Evolutionary conservation across 1,140 invertebrate genomes (phyloP), one percentile per base, ranked within the genome.

Genomic region (Ceratitis capitata): DNA sequence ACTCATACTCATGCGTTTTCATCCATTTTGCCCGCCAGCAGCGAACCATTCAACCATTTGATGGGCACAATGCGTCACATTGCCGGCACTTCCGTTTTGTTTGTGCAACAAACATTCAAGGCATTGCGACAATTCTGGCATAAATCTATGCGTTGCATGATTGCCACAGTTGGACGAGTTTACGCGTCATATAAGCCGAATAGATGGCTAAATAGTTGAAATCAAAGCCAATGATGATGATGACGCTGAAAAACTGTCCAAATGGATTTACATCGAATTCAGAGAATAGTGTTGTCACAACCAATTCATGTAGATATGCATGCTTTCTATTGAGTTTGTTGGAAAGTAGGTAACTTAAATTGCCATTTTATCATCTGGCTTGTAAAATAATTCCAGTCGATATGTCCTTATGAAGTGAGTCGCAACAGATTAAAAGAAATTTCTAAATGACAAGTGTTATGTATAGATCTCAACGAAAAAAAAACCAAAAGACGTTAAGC

Each of bases 291-390:
- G n/a, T n/a, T n/a, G n/a, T n/a, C n/a, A 56, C 51, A 56, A 56
- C 19, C 51, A n/a, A 56, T n/a, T n/a, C 5, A n/a, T 53, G 10
- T 3, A 23, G 6, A 56, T 23, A 56, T 9, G 0, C 23, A 23
- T 56, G n/a, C n/a, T n/a, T n/a, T 45, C 45, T 26, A 10, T 14
- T 61, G n/a, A n/a, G 26, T 84, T 56, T 45, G 32, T 26, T 23
- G 14, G 10, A 14, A 12, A 64, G 64, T 86, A 84, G 83, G 88
- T 89, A 90, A 88, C 89, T 91, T 89, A 89, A 91, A 91, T 91
- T 91, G 89, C 89, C 89, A 87, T 88, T 89, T 88, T 89, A 91
- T 91, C 89, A 29, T 82, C 16, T 49, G 47, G 6, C n/a, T 35
- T 29, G 61, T 7, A 23, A n/a, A n/a, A 5, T n/a, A 35, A 64